Percentiles rank a stretch among this genome's conserved stretches.
These are phyloP conservation scores for Platygyra sinensis DNA, from an alignment of 64 coral and sea anemone genomes.

Conservation along the genomic window DNA sequence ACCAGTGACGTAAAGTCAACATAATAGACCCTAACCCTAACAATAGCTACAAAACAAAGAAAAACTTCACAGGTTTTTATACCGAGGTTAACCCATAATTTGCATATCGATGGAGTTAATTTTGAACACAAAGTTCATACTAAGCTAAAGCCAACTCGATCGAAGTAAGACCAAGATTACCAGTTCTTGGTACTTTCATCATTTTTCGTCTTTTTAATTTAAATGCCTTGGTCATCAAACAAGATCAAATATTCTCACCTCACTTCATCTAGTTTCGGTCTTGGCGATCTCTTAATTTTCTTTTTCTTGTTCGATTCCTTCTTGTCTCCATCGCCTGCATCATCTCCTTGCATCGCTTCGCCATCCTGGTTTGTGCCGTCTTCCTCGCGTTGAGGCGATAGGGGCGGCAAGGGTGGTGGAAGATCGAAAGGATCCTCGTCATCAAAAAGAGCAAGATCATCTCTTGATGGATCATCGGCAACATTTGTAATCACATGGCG, in stretches of 20 bases:
- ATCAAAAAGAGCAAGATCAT: conserved; percentile 36
- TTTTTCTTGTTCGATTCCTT: conserved; percentile 56
- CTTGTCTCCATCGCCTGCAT: conserved; percentile 5
- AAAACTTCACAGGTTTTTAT: no score
- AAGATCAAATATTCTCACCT: conserved; percentile 27
- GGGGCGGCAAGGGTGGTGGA: conserved; percentile 65
- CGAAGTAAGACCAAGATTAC: no score
- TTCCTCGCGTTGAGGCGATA: conserved; percentile 45
- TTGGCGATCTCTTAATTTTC: conserved; percentile 71
- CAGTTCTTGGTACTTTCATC: no score
- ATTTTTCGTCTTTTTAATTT: no score
- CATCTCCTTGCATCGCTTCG: background rate
- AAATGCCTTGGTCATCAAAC: no score
- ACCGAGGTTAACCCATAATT: no score
- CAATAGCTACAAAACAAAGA: no score
- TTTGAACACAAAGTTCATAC: no score
- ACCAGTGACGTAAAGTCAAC: no score
- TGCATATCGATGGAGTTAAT: no score
- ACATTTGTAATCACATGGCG: conserved; percentile 49
- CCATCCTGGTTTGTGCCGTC: conserved; percentile 7
- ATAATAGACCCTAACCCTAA: no score
- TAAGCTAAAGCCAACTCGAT: no score
- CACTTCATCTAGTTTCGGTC: conserved; percentile 65
- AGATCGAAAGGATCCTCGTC: conserved; percentile 83
- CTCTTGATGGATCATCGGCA: conserved; percentile 29